Evolutionary conservation across 1,140 invertebrate species (phyloP).

Genomic region (Anastrepha obliqua): DNA sequence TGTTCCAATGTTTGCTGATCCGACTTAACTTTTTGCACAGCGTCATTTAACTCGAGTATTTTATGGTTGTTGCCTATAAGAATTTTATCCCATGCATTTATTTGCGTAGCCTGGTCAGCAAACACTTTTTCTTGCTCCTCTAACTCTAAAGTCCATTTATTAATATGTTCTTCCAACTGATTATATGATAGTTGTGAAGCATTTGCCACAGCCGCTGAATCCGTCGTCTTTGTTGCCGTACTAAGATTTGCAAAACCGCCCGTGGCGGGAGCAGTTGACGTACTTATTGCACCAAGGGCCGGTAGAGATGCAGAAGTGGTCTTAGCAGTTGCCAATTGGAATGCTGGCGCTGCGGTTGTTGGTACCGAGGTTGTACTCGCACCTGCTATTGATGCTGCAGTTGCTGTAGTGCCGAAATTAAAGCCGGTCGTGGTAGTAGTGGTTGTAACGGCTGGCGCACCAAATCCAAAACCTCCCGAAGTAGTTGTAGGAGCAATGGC

Average conservation of each 20-base stretch:
- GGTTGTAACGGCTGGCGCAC: slow-evolving; percentile 55
- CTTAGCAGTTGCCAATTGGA: slow-evolving; percentile 60
- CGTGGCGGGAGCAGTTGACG: slow-evolving; percentile 57
- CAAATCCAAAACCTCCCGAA: not conserved
- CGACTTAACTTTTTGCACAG: slow-evolving; percentile 89
- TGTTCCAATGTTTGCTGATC: slow-evolving; percentile 94
- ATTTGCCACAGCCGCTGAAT: slow-evolving; percentile 29
- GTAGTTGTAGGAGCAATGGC: slow-evolving; percentile 42
- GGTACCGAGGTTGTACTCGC: not conserved
- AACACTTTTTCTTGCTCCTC: slow-evolving; percentile 96
- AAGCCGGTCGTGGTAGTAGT: slow-evolving; percentile 60
- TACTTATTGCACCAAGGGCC: slow-evolving; percentile 60
- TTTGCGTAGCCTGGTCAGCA: slow-evolving; percentile 93
- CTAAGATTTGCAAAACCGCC: slow-evolving; percentile 51
- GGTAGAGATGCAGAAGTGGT: slow-evolving; percentile 62
- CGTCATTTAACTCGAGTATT: slow-evolving; percentile 89
- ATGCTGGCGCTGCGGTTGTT: not conserved
- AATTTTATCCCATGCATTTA: slow-evolving; percentile 95
- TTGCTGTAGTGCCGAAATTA: slow-evolving; percentile 51
- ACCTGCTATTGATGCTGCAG: slow-evolving; percentile 61
- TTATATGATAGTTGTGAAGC: slow-evolving; percentile 82
- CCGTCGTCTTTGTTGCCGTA: slow-evolving; percentile 56
- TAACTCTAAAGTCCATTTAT: slow-evolving; percentile 95
- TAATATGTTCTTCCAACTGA: slow-evolving; percentile 93
- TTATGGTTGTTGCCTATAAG: slow-evolving; percentile 94